Evolutionary conservation across 1,140 invertebrate species (phyloP).

Genomic region (Cataglyphis hispanica): DNA sequence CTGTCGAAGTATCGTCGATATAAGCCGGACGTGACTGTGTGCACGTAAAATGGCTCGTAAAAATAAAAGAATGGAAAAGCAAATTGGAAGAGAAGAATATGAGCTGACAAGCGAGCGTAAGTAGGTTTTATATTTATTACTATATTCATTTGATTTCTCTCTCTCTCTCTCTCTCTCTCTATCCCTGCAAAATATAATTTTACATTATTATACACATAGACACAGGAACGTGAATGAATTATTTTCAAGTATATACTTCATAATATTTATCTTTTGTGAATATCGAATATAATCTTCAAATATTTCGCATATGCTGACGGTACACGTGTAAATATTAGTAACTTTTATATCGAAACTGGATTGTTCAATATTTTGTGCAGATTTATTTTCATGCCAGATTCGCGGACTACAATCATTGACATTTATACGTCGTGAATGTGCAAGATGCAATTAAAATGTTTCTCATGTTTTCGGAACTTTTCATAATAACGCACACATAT

Average conservation of each 20-base stretch:
- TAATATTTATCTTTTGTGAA: not conserved
- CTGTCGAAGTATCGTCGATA: not conserved
- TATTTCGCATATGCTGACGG: not conserved
- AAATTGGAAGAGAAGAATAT: not conserved
- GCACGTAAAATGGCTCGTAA: constrained; percentile 11
- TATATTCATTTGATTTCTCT: too few relatives aligned
- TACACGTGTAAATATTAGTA: constrained; percentile 19
- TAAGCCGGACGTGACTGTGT: constrained; percentile 4
- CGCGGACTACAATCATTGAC: not conserved
- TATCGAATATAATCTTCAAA: constrained; percentile 7
- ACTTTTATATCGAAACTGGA: constrained; percentile 4
- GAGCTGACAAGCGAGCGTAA: not conserved
- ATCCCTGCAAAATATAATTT: not conserved
- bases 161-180: too few relatives aligned
- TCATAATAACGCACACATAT: constrained; percentile 2
- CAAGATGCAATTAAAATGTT: constrained; percentile 37
- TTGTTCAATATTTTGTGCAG: constrained; percentile 17
- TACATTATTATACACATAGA: not conserved
- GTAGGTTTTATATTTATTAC: not conserved
- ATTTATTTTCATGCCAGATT: not conserved
- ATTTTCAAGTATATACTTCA: not conserved
- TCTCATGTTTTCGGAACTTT: constrained; percentile 22
- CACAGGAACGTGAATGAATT: not conserved
- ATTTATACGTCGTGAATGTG: not conserved
- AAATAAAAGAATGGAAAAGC: not conserved